phyloP scores from a whole-genome alignment of 2,797 vertebrate genomes.

The Natrix natrix region DNA sequence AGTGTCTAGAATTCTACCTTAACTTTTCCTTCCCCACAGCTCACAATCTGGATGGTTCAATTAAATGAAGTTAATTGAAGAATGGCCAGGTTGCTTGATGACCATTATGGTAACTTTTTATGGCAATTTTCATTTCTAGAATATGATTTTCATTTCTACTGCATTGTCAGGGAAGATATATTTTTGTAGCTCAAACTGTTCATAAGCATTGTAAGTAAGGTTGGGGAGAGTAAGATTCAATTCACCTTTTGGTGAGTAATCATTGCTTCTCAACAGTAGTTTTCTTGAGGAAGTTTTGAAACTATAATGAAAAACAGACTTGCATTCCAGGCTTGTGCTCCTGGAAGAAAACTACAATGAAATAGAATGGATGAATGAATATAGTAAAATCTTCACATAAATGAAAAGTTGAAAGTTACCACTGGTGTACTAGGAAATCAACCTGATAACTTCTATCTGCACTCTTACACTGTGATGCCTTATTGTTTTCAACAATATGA shows the following conservation, averaged over 20 bases:
- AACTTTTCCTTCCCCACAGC: neutral
- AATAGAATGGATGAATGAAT: neutral
- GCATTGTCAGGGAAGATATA: neutral
- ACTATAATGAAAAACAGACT: neutral
- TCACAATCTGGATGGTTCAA: neutral
- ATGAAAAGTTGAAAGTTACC: neutral
- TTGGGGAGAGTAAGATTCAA: neutral
- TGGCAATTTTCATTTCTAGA: neutral
- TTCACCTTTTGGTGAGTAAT: neutral
- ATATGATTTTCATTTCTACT: conserved; percentile 8
- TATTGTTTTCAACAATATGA: neutral
- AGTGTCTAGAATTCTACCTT: neutral
- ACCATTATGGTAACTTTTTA: neutral
- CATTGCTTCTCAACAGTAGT: neutral
- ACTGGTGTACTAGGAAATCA: neutral
- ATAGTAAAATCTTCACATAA: neutral
- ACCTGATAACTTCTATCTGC: neutral
- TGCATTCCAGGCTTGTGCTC: neutral
- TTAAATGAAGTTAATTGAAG: neutral
- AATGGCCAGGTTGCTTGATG: neutral
- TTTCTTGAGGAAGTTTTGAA: neutral
- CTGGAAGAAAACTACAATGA: neutral
- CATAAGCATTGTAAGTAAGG: neutral
- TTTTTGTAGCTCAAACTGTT: neutral
- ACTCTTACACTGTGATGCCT: neutral